Percentiles rank a stretch among this genome's conserved stretches.
Conservation (phyloP, 1,140 invertebrate genomes). For the Carposina sasakii region DNA sequence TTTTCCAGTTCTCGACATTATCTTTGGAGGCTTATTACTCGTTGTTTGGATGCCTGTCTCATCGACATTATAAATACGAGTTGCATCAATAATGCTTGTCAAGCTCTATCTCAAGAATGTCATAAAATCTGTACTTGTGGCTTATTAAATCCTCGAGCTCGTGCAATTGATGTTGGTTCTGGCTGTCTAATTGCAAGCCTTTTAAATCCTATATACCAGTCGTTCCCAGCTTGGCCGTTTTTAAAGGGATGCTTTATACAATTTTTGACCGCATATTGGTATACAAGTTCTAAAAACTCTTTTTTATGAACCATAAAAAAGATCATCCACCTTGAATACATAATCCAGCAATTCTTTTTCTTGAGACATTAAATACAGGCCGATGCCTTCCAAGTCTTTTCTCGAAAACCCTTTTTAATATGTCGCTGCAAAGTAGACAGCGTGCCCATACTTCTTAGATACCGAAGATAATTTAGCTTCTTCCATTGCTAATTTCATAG, state of each 20-base stretch:
- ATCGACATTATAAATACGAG: slow-evolving; percentile 43
- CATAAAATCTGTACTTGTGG: slow-evolving; percentile 22
- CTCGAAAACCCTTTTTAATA: slow-evolving; percentile 9
- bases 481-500: no score
- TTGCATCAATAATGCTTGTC: not conserved
- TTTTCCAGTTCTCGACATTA: slow-evolving; percentile 35
- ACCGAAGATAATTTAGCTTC: no score
- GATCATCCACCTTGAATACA: slow-evolving; percentile 15
- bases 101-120: slow-evolving; percentile 6
- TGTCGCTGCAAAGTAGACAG: slow-evolving; percentile 2
- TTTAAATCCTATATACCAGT: slow-evolving; percentile 33
- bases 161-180: slow-evolving; percentile 34
- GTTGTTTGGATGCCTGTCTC: slow-evolving; percentile 44
- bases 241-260: slow-evolving; percentile 29
- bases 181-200: slow-evolving; percentile 26
- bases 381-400: slow-evolving; percentile 3
- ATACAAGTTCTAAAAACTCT: slow-evolving; percentile 24
- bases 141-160: slow-evolving; percentile 37
- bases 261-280: slow-evolving; percentile 30
- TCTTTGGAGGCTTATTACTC: slow-evolving; percentile 41
- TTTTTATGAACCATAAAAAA: slow-evolving; percentile 23
- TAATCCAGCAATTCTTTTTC: slow-evolving; percentile 8
- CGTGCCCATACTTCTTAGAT: no score
- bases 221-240: slow-evolving; percentile 32
- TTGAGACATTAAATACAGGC: not conserved